A percentile compares a stretch with the other conserved stretches of the same genome.
phyloP scores from a whole-genome alignment of 2,797 vertebrate species.

The Glyptemys insculpta region DNA sequence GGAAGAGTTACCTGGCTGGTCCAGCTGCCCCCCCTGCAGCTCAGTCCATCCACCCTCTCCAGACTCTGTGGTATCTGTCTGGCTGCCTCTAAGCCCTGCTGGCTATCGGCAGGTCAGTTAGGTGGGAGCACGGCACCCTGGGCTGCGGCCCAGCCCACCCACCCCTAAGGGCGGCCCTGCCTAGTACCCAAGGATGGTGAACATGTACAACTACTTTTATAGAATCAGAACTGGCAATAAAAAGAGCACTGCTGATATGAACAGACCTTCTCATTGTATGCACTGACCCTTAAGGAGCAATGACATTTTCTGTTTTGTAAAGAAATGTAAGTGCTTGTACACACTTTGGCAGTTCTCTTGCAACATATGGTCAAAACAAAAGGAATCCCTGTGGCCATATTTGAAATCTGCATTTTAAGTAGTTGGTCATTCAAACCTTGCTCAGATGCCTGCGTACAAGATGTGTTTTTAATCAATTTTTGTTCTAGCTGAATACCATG shows the following conservation, averaged over 20 bases:
- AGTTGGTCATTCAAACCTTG: conserved; percentile 2
- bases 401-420: conserved; percentile 52
- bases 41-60: not conserved
- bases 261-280: not conserved
- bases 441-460: not conserved
- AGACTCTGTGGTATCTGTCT: not conserved
- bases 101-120: not conserved
- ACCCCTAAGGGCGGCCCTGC: not conserved
- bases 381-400: not conserved
- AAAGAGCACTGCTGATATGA: not conserved
- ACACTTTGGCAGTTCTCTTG: conserved; percentile 19
- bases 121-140: not conserved
- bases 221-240: conserved; percentile 2
- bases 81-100: not conserved
- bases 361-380: conserved; percentile 45
- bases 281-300: not conserved
- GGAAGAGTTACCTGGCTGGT: not conserved
- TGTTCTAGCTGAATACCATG: conserved; percentile 26
- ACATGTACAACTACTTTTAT: not conserved
- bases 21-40: no score
- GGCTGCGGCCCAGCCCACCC: not conserved
- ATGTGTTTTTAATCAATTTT: conserved; percentile 1
- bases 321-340: not conserved
- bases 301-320: conserved; percentile 21
- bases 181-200: not conserved